Conservation (phyloP, 2,888 invertebrate species). For the Homarus gammarus region DNA sequence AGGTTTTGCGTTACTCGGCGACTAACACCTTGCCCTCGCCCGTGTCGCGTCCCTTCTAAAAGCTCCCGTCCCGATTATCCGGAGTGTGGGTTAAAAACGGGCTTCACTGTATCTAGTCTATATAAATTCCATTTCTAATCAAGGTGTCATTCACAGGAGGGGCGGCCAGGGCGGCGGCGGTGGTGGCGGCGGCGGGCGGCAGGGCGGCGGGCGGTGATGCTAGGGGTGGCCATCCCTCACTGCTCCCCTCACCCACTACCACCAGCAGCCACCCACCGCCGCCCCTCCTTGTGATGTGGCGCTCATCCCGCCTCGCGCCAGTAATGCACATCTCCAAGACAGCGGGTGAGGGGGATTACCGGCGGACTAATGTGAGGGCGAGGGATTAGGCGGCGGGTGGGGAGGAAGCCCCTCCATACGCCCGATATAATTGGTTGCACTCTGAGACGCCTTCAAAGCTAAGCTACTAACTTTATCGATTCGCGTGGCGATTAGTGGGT, state of each 20-base stretch:
- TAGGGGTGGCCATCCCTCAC: not conserved
- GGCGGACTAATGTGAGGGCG: slow-evolving; percentile 64
- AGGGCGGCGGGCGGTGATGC: not conserved
- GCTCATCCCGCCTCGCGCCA: slow-evolving; percentile 32
- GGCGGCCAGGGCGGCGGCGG: slow-evolving; percentile 12
- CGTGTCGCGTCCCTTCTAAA: too few species aligned
- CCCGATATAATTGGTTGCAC: slow-evolving; percentile 69
- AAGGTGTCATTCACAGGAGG: slow-evolving; percentile 48
- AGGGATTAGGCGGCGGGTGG: slow-evolving; percentile 49
- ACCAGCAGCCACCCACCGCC: slow-evolving; percentile 27
- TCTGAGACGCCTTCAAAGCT: slow-evolving; percentile 67
- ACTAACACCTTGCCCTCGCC: too few species aligned
- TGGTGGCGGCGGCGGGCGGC: slow-evolving; percentile 15
- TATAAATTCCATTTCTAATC: slow-evolving; percentile 53
- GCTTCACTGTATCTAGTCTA: slow-evolving; percentile 36
- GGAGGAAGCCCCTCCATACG: slow-evolving; percentile 58
- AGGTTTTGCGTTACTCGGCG: too few species aligned
- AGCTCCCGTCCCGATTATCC: not conserved
- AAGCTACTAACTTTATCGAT: slow-evolving; percentile 68
- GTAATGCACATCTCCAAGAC: slow-evolving; percentile 68
- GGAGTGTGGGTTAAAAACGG: not conserved
- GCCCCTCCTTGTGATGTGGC: slow-evolving; percentile 7
- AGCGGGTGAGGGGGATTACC: slow-evolving; percentile 67
- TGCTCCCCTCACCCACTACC: not conserved
- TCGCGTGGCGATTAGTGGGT: slow-evolving; percentile 69